phyloP scores from a whole-genome alignment of 2,888 invertebrate genomes.

The Agrotis puta region DNA sequence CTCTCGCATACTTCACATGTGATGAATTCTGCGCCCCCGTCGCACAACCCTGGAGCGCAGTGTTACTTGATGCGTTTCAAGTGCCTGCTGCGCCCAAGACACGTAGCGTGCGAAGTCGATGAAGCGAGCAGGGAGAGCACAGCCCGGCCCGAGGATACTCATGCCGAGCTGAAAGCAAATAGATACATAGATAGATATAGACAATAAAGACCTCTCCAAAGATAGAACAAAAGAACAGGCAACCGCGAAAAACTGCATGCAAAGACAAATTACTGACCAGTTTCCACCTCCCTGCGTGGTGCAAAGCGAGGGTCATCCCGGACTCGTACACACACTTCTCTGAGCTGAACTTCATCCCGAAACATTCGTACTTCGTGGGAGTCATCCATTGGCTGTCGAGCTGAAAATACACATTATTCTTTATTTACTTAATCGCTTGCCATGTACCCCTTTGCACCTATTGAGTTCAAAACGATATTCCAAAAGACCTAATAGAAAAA shows the following conservation, averaged over 20 bases:
- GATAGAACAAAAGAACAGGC: not conserved
- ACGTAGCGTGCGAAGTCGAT: conserved; percentile 24
- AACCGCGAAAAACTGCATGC: no score
- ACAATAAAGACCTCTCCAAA: no score
- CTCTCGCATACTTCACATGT: not conserved
- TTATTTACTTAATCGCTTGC: no score
- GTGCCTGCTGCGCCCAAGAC: conserved; percentile 15
- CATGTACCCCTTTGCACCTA: no score
- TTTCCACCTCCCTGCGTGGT: conserved; percentile 17
- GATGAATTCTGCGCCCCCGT: not conserved
- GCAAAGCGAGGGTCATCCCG: conserved; percentile 25
- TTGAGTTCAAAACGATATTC: no score
- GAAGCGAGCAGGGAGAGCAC: conserved; percentile 24
- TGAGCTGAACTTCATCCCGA: not conserved
- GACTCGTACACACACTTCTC: conserved; percentile 24
- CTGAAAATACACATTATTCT: not conserved
- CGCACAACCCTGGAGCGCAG: not conserved
- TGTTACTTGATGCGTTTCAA: no score
- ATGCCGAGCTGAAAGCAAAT: conserved; percentile 15
- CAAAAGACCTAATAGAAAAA: no score
- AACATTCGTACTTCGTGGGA: conserved; percentile 23
- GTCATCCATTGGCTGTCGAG: conserved; percentile 18
- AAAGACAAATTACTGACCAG: conserved; percentile 6
- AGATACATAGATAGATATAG: not conserved
- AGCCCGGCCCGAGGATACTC: conserved; percentile 21